phyloP scores from a whole-genome alignment of 2,797 vertebrate genomes.

The Lophotriccus pileatus region DNA sequence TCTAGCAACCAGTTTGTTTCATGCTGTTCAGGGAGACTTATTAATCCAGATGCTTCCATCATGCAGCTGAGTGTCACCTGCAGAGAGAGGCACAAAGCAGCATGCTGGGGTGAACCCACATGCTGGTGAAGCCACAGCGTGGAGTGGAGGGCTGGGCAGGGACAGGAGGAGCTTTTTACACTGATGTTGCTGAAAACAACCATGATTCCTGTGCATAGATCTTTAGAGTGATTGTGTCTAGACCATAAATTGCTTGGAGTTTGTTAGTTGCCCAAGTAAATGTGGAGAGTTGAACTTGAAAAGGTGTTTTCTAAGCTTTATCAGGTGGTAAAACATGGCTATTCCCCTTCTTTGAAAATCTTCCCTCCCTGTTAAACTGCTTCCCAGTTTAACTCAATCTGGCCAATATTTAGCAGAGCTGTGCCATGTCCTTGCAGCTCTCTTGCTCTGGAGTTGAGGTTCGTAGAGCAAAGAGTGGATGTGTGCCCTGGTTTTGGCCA shows the following conservation, averaged over 20 bases:
- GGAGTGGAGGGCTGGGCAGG: background rate
- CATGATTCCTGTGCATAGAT: background rate
- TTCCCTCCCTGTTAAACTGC: background rate
- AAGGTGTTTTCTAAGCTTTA: background rate
- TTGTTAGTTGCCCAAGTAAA: background rate
- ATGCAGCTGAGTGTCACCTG: background rate
- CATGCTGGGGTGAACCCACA: background rate
- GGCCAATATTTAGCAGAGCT: background rate
- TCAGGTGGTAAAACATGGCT: background rate
- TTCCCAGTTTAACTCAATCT: background rate
- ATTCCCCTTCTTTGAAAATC: background rate
- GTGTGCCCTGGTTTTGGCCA: background rate
- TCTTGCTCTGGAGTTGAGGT: background rate
- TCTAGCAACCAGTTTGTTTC: background rate
- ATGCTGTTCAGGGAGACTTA: background rate
- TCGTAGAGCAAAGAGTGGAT: background rate
- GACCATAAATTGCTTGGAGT: background rate
- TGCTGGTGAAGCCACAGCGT: background rate
- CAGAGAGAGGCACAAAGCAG: background rate
- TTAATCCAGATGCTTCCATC: background rate
- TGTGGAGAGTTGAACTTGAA: background rate
- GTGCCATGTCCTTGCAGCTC: background rate
- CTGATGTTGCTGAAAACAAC: background rate
- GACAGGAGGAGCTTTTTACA: background rate
- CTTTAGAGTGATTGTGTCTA: background rate